Evolutionary conservation across 2,113 vertebrate genomes (phyloP), one percentile per base, ranked within the genome.

Genomic region (Plotosus lineatus): DNA sequence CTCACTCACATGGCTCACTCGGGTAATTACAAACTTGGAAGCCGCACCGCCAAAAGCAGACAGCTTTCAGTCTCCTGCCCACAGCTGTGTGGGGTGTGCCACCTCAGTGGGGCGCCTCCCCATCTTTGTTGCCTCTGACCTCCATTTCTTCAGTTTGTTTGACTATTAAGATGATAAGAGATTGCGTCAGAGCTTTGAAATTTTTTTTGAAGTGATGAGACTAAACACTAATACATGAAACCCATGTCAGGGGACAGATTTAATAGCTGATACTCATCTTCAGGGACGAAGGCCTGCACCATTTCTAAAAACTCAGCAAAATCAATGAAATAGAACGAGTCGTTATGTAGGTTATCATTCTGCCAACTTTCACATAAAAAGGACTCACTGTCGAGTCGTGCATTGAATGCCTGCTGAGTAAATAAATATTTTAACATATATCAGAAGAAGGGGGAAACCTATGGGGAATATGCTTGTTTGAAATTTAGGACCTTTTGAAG

Each of bases 341-440:
- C 50, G 50, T 77, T 63, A 77, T 48, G 75, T 80, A 11, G n/a
- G 50, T 53, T 73, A 50, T 61, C 42, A 61, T 80, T 31, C n/a
- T n/a, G 28, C 36, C 19, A 42, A 26, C n/a, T 28, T 75, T 33
- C 71, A 74, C 5, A 17, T 42, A 44, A 14, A 31, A n/a, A 15
- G 26, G 12, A 21, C 42, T 44, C 21, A 33, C 40, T 85, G n/a
- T 40, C 82, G 84, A 81, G 83, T 5, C 72, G 86, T 87, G 85
- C 36, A 46, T 61, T 84, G 80, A 72, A 82, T 83, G 75, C 84
- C 72, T 87, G 63, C 65, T 48, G 28, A 44, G 80, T 89, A 81
- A 88, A 92, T 93, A 89, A 93, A 90, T 91, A 87, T 92, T 91
- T 81, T 87, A 90, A 88, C 83, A 86, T 86, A 87, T 87, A 80